A percentile compares a stretch with the other conserved stretches of the same genome.
These are phyloP conservation scores for Anguilla japonica DNA, from an alignment of 2,113 vertebrate species.

Conservation along the genomic window DNA sequence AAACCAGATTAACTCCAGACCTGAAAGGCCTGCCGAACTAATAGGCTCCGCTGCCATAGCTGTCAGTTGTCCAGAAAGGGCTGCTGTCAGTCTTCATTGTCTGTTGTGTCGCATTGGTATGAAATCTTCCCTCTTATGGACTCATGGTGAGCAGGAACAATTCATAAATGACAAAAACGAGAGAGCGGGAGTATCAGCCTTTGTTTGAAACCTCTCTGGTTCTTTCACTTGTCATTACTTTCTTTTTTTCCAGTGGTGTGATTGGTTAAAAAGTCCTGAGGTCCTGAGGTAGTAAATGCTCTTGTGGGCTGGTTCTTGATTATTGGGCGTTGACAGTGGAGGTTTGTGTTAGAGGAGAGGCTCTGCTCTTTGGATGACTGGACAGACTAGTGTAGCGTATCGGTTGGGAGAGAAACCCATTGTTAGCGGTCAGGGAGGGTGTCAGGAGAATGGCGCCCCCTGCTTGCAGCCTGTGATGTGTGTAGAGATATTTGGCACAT, in stretches of 20 bases:
- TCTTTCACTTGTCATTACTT: not conserved
- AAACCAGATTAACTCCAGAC: conserved; percentile 18
- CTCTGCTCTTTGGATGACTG: not conserved
- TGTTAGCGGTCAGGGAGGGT: not conserved
- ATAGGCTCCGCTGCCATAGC: not conserved
- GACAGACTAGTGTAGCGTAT: not conserved
- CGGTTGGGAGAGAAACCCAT: not conserved
- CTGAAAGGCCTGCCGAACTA: conserved; percentile 10
- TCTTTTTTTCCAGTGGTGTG: not conserved
- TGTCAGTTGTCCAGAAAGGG: not conserved
- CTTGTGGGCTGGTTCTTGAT: not conserved
- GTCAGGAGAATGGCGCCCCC: not conserved
- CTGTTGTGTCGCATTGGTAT: not conserved
- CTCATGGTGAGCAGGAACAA: not conserved
- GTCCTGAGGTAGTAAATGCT: not conserved
- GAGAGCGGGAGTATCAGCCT: not conserved
- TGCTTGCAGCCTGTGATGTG: not conserved
- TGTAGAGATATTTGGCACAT: not conserved
- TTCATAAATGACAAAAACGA: not conserved
- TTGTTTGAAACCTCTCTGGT: not conserved
- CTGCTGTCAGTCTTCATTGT: not conserved
- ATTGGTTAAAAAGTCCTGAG: not conserved
- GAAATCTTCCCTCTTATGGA: not conserved
- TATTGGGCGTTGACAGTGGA: not conserved
- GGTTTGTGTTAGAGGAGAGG: not conserved